Evolutionary conservation across 2,888 invertebrate genomes (phyloP), one percentile per base, ranked within the genome.

Genomic region (Dugesia japonica): DNA sequence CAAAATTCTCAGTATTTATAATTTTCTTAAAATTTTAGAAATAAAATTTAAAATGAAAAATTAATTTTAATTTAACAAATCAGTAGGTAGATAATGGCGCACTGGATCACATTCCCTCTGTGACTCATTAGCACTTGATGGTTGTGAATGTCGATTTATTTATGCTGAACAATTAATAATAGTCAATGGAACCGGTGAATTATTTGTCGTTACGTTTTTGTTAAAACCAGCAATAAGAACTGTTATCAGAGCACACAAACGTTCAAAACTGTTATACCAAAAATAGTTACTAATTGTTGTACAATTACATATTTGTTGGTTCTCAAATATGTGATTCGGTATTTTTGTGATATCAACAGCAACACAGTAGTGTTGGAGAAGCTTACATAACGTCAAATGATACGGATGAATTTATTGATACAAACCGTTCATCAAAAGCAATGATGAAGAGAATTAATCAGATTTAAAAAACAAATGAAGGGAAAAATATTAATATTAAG

Each of bases 61-160:
- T n/a, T n/a, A n/a, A n/a, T n/a, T n/a, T n/a, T n/a, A n/a, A n/a
- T n/a, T n/a, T n/a, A n/a, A n/a, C n/a, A n/a, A n/a, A n/a, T n/a
- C n/a, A n/a, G n/a, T n/a, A n/a, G n/a, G n/a, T n/a, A n/a, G n/a
- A n/a, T n/a, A n/a, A n/a, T n/a, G n/a, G n/a, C n/a, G n/a, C n/a
- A n/a, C n/a, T n/a, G n/a, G n/a, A n/a, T n/a, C n/a, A n/a, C n/a
- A n/a, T n/a, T n/a, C n/a, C 56, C 4, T 56, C 56, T 13, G 56
- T 56, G n/a, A 56, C 1, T 56, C 76, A 42, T 26, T 95, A 76
- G 91, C 91, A 38, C 86, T 95, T 76, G 95, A 95, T 85, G 91
- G 91, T 77, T 90, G 91, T 0, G 90, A 91, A 82, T 91, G 91
- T 17, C 89, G 90, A 0, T 90, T 92, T 79, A 88, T 97, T 7